Conservation (phyloP, 2,113 vertebrate genomes). For the Noturus placidus region DNA sequence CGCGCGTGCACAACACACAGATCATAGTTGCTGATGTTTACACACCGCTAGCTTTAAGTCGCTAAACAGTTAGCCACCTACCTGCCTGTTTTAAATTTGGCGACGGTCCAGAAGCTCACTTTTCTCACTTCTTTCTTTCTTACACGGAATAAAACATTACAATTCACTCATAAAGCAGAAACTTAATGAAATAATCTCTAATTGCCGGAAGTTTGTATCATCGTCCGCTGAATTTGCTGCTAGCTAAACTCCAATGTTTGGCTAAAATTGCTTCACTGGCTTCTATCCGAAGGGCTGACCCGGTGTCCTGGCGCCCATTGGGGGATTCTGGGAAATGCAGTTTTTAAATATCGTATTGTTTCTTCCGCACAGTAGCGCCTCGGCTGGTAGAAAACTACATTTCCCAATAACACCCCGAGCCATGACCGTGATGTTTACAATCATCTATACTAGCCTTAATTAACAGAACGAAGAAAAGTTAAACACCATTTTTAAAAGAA, state of each 20-base stretch:
- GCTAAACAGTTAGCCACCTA: background rate
- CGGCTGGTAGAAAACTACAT: constrained; percentile 52
- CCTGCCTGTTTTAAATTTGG: background rate
- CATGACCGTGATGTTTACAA: background rate
- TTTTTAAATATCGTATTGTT: constrained; percentile 34
- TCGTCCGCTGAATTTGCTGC: background rate
- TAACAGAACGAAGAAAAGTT: constrained; percentile 34
- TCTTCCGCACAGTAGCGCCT: fast-evolving
- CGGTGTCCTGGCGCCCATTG: constrained; percentile 49
- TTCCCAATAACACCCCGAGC: constrained; percentile 60
- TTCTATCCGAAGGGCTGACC: background rate
- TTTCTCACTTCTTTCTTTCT: background rate
- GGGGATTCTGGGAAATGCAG: constrained; percentile 64
- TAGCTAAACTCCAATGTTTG: constrained; percentile 7
- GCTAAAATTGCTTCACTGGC: constrained; percentile 15
- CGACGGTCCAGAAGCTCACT: background rate
- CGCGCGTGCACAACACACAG: background rate
- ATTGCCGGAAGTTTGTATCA: background rate
- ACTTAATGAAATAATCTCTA: background rate
- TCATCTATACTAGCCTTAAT: constrained; percentile 22
- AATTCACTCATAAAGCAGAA: background rate
- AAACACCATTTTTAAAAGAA: background rate
- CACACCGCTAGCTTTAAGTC: background rate
- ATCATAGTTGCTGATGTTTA: background rate
- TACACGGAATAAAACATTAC: background rate